Conservation (phyloP, 30 jellyfish, hydroid and myxozoan genomes). For the Aurelia sp. region DNA sequence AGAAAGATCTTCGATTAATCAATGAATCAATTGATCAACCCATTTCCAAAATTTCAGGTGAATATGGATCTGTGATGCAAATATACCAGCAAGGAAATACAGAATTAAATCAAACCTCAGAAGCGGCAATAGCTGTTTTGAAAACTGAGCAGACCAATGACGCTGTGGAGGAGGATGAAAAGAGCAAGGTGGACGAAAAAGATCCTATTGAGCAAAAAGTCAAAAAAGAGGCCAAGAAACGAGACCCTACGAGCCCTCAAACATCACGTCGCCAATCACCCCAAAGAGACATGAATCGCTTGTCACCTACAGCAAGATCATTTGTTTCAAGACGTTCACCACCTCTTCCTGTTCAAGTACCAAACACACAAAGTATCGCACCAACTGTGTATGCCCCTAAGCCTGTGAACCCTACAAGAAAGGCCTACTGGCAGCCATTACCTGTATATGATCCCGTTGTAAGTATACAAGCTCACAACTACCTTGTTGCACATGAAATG, state of each 20-base stretch:
- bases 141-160: not conserved
- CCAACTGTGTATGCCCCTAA: conserved; percentile 59
- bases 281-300: conserved; percentile 32
- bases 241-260: not conserved
- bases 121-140: conserved; percentile 73
- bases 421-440: conserved; percentile 82
- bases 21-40: no score
- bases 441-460: conserved; percentile 85
- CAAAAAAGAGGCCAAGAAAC: not conserved
- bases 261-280: not conserved
- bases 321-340: conserved; percentile 90
- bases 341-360: conserved; percentile 55
- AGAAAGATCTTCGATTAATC: no score
- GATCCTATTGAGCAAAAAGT: not conserved
- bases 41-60: conserved; percentile 66
- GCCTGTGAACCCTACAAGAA: conserved; percentile 71
- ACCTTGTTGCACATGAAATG: conserved; percentile 90
- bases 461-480: conserved; percentile 88
- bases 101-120: conserved; percentile 78
- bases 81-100: conserved; percentile 88
- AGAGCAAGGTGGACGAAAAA: not conserved
- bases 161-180: not conserved
- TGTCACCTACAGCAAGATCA: conserved; percentile 96
- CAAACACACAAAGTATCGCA: conserved; percentile 48
- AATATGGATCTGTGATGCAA: conserved; percentile 90